A percentile compares a stretch with the other conserved stretches of the same genome.
Conservation (phyloP, 2,797 vertebrate genomes). For the Allobates femoralis region DNA sequence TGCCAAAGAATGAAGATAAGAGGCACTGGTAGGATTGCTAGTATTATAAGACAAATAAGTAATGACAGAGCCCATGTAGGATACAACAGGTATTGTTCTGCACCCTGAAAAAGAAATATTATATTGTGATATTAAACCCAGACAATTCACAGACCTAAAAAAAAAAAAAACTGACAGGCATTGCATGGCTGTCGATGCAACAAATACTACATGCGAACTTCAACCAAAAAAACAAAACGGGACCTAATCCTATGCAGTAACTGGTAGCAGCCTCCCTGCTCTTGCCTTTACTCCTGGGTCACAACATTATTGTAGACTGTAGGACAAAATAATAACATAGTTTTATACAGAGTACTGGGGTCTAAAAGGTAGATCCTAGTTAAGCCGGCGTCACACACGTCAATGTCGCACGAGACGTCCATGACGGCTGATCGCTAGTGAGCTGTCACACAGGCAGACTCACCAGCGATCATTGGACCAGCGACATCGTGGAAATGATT, state of each 20-base stretch:
- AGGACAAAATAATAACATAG: not conserved
- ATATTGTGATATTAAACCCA: not conserved
- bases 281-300: not conserved
- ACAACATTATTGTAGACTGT: not conserved
- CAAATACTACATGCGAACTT: not conserved
- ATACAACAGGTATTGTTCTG: conserved; percentile 88
- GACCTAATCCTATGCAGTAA: not conserved
- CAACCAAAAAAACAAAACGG: not conserved
- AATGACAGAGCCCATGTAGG: conserved; percentile 91
- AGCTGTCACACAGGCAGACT: too few relatives aligned
- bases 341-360: not conserved
- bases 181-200: not conserved
- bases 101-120: conserved; percentile 77
- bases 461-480: too few relatives aligned
- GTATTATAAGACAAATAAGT: conserved; percentile 87
- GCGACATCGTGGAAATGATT: too few relatives aligned
- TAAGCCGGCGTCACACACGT: too few relatives aligned
- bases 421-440: too few relatives aligned
- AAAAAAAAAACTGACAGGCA: not conserved
- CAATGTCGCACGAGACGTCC: too few relatives aligned
- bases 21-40: conserved; percentile 91
- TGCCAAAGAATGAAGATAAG: conserved; percentile 87
- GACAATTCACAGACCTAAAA: not conserved
- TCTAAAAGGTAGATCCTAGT: too few relatives aligned
- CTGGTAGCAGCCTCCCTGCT: not conserved